Conservation (phyloP, 2,888 invertebrate genomes). For the Lasius fuliginosus region DNA sequence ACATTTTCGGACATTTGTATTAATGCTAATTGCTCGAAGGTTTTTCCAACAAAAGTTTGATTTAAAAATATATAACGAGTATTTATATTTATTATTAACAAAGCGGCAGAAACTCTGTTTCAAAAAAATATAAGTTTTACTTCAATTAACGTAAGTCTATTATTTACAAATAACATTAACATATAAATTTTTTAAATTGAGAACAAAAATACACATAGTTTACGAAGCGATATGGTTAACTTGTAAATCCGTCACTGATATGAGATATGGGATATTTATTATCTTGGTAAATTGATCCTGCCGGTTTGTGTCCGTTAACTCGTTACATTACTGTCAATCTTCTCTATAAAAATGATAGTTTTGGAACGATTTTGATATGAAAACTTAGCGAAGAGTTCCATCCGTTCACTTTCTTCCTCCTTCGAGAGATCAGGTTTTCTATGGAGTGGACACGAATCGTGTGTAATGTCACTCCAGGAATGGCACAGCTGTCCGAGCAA, state of each 20-base stretch:
- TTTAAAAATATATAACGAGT: neutral
- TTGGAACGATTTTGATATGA: conserved; percentile 51
- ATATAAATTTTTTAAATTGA: conserved; percentile 1
- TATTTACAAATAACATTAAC: conserved; percentile 11
- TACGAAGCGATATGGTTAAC: neutral
- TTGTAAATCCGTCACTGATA: conserved; percentile 32
- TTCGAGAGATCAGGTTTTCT: conserved; percentile 47
- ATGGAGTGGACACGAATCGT: conserved; percentile 51
- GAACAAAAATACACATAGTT: neutral
- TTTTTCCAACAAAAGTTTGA: neutral
- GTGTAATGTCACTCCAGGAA: conserved; percentile 63
- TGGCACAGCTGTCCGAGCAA: conserved; percentile 66
- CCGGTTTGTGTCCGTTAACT: conserved; percentile 11
- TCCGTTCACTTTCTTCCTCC: neutral
- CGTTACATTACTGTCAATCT: conserved; percentile 38
- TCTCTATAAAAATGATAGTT: conserved; percentile 46
- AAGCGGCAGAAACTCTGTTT: neutral
- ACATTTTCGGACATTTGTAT: neutral
- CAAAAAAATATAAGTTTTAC: neutral
- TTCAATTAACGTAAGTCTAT: conserved; percentile 8
- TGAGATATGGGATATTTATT: neutral
- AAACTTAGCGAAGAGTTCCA: conserved; percentile 23
- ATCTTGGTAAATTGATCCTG: conserved; percentile 3
- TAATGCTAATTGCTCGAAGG: neutral
- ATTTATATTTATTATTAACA: conserved; percentile 4